Evolutionary conservation across 2,113 vertebrate species (phyloP).

Genomic region (Nymphicus hollandicus): DNA sequence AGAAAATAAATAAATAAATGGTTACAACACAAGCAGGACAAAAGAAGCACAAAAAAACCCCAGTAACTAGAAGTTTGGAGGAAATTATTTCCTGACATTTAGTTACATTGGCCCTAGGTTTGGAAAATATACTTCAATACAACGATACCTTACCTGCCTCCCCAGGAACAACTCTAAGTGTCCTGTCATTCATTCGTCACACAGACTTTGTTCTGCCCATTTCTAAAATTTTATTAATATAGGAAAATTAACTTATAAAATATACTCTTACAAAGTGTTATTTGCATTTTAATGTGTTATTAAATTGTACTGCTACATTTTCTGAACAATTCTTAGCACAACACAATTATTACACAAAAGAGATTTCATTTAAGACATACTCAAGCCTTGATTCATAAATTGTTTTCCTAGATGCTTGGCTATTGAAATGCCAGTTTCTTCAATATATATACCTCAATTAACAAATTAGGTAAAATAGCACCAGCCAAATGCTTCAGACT

Average conservation of each 20-base stretch:
- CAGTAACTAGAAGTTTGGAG: background rate
- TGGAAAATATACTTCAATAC: background rate
- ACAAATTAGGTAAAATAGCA: constrained; percentile 17
- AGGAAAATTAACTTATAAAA: background rate
- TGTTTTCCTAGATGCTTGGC: background rate
- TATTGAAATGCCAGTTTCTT: background rate
- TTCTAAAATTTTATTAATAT: background rate
- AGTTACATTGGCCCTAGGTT: background rate
- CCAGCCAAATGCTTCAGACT: background rate
- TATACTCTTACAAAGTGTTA: background rate
- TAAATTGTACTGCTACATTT: background rate
- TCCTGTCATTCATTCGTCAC: background rate
- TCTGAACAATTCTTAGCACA: background rate
- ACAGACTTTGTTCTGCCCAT: background rate
- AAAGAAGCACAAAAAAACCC: background rate
- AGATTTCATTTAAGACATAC: background rate
- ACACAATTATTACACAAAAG: background rate
- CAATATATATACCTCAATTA: constrained; percentile 13
- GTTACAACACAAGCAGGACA: background rate
- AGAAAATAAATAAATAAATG: background rate
- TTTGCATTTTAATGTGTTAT: background rate
- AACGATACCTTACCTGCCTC: background rate
- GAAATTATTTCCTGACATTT: background rate
- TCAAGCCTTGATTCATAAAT: background rate
- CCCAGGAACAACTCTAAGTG: background rate